Base-by-base conservation (phyloP, 2,888 invertebrate species). In the Apamea crenata region DNA sequence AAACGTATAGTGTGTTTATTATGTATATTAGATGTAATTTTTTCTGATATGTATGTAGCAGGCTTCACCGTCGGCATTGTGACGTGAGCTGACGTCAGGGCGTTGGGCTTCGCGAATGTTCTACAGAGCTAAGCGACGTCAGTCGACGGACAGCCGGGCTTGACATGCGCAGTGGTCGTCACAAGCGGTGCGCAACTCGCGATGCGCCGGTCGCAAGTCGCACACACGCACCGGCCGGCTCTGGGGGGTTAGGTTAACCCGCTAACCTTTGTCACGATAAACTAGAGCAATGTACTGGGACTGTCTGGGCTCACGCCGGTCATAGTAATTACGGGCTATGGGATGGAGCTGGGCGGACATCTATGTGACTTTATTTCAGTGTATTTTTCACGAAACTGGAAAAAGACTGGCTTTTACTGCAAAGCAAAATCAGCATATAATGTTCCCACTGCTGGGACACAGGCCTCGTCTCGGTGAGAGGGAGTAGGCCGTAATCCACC, bases 21-120 rank as follows among this genome's bases (percentile, higher is more conserved):
- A 87, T 81, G 84, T 80, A 88, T 81, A 85, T 89, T 83, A 83
- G 59, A 61, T 70, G 73, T 69, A 68, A n/a, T 84, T 77, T 81
- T 82, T 87, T 80, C 68, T 82, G 63, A 76, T 82, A 84, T 78
- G 63, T 74, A 73, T 78, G 59, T 70, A 80, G 81, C 50, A 84
- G 89, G 88, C 87, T 89, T 88, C 83, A 78, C 68, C 61, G 76
- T 79, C 83, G 88, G 80, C 78, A 77, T 86, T 69, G 85, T 94
- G 94, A 94, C 92, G 94, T 93, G 90, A 92, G 75, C 73, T 93
- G 92, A 94, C 93, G 94, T 94, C 93, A 92, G 84, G 76, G 78
- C 84, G 67, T 80, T 79, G 77, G 80, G 88, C 85, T 91, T 92
- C 91, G 67, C 93, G 94, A 95, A 94, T 91, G 88, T 95, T 94